Evolutionary conservation across 1,140 invertebrate genomes (phyloP).

Genomic region (Diachasma alloeum): DNA sequence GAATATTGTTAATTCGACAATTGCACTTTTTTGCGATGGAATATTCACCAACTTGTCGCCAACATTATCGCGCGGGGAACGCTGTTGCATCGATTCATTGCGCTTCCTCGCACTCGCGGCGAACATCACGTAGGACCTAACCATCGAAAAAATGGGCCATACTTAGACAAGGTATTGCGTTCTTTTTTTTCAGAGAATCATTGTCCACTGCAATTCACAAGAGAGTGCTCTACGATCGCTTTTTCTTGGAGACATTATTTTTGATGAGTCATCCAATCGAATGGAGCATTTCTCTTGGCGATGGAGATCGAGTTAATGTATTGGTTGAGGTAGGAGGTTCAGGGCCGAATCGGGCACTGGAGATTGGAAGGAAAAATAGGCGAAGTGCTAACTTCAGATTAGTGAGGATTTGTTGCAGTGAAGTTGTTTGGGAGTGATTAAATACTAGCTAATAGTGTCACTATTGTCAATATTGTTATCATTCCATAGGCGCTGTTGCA

Average conservation of each 20-base stretch:
- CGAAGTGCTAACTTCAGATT: too few species aligned
- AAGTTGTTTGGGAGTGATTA: background rate
- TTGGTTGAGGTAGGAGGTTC: background rate
- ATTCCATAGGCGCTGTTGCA: too few species aligned
- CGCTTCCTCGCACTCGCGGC: background rate
- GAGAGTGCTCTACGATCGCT: background rate
- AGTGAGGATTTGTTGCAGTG: background rate
- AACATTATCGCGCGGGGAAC: conserved; percentile 22
- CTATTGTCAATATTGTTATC: too few species aligned
- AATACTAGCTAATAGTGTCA: too few species aligned
- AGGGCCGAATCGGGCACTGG: too few species aligned
- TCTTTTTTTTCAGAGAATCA: background rate
- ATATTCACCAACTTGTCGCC: background rate
- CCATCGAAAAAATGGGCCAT: background rate
- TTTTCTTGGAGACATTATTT: background rate
- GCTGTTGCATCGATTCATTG: conserved; percentile 22
- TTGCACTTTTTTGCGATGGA: background rate
- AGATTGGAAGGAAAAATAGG: too few species aligned
- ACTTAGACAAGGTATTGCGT: background rate
- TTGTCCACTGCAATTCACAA: background rate
- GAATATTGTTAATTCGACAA: background rate
- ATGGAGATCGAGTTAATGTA: background rate
- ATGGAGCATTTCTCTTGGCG: background rate
- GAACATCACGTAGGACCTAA: background rate
- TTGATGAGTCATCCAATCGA: background rate